These are phyloP conservation scores for Halesus radiatus DNA, from an alignment of 1,140 invertebrate species.

Conservation along the genomic window DNA sequence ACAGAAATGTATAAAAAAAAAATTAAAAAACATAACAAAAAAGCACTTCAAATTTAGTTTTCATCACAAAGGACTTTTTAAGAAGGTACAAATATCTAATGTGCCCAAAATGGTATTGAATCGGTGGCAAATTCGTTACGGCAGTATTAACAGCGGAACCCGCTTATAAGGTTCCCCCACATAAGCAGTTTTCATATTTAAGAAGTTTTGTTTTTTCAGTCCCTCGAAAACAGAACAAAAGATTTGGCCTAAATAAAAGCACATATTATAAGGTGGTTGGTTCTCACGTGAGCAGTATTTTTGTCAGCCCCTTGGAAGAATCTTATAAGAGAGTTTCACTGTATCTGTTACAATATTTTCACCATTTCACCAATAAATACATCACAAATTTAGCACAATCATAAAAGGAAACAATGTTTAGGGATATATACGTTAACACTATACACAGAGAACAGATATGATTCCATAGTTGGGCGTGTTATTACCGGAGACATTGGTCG, in stretches of 20 bases:
- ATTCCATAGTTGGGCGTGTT: conserved; percentile 17
- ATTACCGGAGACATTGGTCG: background rate
- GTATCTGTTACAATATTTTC: conserved; percentile 9
- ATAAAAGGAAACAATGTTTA: conserved; percentile 22
- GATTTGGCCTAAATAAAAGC: too few relatives aligned
- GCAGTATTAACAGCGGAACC: too few relatives aligned
- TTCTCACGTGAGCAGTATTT: too few relatives aligned
- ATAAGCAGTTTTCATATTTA: too few relatives aligned
- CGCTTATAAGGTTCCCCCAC: too few relatives aligned
- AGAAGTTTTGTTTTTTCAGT: too few relatives aligned
- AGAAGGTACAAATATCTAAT: conserved; percentile 4
- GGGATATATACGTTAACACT: conserved; percentile 36
- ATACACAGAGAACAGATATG: conserved; percentile 41
- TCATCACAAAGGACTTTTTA: conserved; percentile 11
- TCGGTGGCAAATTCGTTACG: background rate
- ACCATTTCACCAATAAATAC: conserved; percentile 30
- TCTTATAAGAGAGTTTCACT: too few relatives aligned
- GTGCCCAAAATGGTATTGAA: conserved; percentile 1
- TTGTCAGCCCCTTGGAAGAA: too few relatives aligned
- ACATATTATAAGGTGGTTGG: too few relatives aligned
- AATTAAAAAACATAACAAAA: conserved; percentile 8
- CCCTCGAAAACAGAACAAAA: too few relatives aligned
- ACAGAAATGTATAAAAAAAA: conserved; percentile 11
- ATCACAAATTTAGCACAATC: conserved; percentile 28
- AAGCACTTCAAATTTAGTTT: conserved; percentile 25